Evolutionary conservation across 2,113 vertebrate species (phyloP).

Genomic region (Panthera leo): DNA sequence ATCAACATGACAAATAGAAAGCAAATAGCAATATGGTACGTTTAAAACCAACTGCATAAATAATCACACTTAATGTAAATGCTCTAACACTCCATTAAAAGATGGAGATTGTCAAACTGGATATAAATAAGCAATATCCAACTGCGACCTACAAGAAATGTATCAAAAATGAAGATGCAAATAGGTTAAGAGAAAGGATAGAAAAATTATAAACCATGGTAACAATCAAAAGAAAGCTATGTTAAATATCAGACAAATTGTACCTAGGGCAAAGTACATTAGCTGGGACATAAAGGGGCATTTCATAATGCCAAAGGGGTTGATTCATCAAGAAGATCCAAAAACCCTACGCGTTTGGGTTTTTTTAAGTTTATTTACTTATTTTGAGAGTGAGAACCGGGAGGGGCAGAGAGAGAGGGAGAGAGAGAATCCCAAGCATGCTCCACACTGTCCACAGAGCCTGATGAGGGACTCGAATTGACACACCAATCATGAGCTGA

Average conservation of each 20-base stretch:
- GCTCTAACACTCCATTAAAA: background rate
- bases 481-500: no score
- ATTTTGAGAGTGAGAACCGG: no score
- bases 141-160: background rate
- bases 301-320: background rate
- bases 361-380: no score
- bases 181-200: background rate
- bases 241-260: background rate
- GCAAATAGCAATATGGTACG: background rate
- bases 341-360: background rate
- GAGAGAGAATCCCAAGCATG: no score
- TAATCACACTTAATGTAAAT: background rate
- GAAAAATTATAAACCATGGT: background rate
- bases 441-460: no score
- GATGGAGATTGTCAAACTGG: background rate
- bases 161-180: background rate
- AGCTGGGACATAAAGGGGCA: background rate
- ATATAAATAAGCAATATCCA: background rate
- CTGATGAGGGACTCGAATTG: no score
- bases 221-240: background rate
- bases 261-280: background rate
- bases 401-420: no score
- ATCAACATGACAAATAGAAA: background rate
- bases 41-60: background rate
- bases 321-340: background rate